Conservation (phyloP, 2,888 invertebrate species). For the Rotaria magnacalcarata region DNA sequence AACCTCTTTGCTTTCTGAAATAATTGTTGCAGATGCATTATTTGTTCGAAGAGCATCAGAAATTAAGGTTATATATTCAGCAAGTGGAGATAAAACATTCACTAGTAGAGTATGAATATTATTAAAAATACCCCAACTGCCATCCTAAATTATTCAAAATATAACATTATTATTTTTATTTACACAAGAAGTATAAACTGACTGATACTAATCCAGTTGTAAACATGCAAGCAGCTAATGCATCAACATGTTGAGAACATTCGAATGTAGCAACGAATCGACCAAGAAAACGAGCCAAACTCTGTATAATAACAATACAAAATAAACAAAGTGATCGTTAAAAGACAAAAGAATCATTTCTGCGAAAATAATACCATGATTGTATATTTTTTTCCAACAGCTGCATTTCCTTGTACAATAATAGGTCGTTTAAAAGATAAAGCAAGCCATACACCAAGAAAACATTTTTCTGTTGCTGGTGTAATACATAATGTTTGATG, state of each 20-base stretch:
- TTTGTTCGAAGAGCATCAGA: slow-evolving; percentile 52
- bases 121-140: slow-evolving; percentile 59
- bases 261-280: slow-evolving; percentile 54
- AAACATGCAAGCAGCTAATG: slow-evolving; percentile 52
- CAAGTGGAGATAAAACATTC: slow-evolving; percentile 53
- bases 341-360: neutral
- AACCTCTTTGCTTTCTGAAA: slow-evolving; percentile 56
- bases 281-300: slow-evolving; percentile 55
- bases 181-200: slow-evolving; percentile 43
- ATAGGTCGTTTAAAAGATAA: slow-evolving; percentile 53
- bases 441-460: slow-evolving; percentile 57
- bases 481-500: slow-evolving; percentile 53
- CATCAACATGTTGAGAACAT: slow-evolving; percentile 52
- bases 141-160: slow-evolving; percentile 52
- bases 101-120: slow-evolving; percentile 53
- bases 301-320: slow-evolving; percentile 49
- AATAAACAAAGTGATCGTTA: neutral
- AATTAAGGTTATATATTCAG: slow-evolving; percentile 54
- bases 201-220: slow-evolving; percentile 57
- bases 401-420: slow-evolving; percentile 53
- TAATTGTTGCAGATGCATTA: slow-evolving; percentile 49
- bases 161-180: neutral
- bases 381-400: slow-evolving; percentile 57
- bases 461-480: slow-evolving; percentile 56
- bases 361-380: slow-evolving; percentile 51